Evolutionary conservation across 2,888 invertebrate species (phyloP), one percentile per base, ranked within the genome.

Genomic region (Eremobia ochroleuca): DNA sequence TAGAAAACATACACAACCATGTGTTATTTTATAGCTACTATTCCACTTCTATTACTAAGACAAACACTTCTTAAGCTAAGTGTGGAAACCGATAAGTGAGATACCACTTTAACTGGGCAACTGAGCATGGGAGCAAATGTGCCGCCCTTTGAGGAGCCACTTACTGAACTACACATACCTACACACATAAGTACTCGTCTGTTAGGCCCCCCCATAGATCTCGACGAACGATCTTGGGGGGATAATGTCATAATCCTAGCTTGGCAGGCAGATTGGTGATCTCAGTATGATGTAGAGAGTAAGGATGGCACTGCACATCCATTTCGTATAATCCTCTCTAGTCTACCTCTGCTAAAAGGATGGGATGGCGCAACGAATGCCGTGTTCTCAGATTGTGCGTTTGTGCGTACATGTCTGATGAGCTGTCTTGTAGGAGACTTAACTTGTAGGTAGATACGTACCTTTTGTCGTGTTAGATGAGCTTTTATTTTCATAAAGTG

Each of bases 231-330:
- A 86, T 84, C 83, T 83, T 83, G 69, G 79, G 68, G 67, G 83
- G 83, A 86, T 83, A 86, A 78, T 83, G 69, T 83, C 79, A 78
- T 84, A 84, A 84, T 84, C 83, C 87, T 61, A 75, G 86, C 83
- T 86, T 84, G 87, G 86, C 87, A 86, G 83, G 84, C 83, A 84
- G 84, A 86, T 84, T 75, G 78, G 79, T 83, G 83, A 66, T 72
- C 83, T 69, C 79, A 37, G 83, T 78, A 84, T 86, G 86, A 77
- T 75, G 71, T 59, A 83, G 69, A 65, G 64, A 71, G 69, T 62
- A 67, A 62, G 65, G 82, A 71, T 81, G 75, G 70, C 62, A 83
- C 69, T 73, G 74, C 65, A 73, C 86, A 83, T 86, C 78, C 71
- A 82, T 83, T 83, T 72, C 49, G n/a, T 34, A 46, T 86, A 83